Evolutionary conservation across 2,797 vertebrate species (phyloP).

Genomic region (Syngnathus acus): DNA sequence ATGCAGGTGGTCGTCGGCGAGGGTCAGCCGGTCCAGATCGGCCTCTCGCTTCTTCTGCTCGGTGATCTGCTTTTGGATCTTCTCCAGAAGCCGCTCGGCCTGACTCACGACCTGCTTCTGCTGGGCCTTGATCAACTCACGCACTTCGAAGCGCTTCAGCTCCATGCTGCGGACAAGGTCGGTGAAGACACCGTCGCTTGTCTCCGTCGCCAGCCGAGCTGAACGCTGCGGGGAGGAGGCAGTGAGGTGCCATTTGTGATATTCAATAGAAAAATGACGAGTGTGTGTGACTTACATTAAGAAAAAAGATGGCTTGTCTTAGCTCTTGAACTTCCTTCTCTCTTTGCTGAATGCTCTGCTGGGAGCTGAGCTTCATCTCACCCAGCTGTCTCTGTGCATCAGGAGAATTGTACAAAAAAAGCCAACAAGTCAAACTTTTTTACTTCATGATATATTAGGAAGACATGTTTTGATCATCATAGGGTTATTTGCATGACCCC

Average conservation of each 20-base stretch:
- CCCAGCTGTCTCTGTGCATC: slow-evolving; percentile 51
- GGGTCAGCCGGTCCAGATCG: slow-evolving; percentile 57
- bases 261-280: no score
- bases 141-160: slow-evolving; percentile 66
- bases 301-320: slow-evolving; percentile 58
- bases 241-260: neutral
- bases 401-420: neutral
- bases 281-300: slow-evolving; percentile 56
- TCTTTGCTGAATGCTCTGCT: slow-evolving; percentile 57
- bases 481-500: no score
- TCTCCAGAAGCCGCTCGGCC: slow-evolving; percentile 64
- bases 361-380: slow-evolving; percentile 59
- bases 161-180: slow-evolving; percentile 67
- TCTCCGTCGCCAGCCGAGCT: slow-evolving; percentile 52
- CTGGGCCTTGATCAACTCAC: slow-evolving; percentile 67
- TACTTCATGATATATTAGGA: neutral
- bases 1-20: slow-evolving; percentile 59
- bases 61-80: slow-evolving; percentile 71
- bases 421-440: neutral
- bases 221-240: slow-evolving; percentile 47
- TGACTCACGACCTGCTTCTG: slow-evolving; percentile 54
- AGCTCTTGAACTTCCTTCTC: slow-evolving; percentile 66
- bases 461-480: neutral
- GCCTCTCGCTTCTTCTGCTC: slow-evolving; percentile 64
- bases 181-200: slow-evolving; percentile 61